phyloP scores from a whole-genome alignment of 2,113 vertebrate species.

The Xenus cinereus region DNA sequence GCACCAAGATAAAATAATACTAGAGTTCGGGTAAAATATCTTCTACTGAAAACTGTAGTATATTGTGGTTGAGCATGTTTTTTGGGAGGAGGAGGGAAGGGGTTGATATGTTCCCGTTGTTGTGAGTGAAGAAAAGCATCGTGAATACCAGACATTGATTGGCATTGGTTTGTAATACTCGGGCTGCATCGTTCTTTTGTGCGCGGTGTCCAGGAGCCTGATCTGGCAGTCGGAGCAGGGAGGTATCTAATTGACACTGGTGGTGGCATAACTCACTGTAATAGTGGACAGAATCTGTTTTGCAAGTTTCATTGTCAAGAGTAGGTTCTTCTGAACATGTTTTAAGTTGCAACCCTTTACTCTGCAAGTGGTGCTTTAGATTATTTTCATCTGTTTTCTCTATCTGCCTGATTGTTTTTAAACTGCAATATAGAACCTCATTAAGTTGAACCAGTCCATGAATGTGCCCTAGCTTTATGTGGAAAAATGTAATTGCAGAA shows the following conservation, averaged over 20 bases:
- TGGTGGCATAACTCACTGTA: background rate
- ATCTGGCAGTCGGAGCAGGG: background rate
- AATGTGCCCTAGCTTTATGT: constrained; percentile 33
- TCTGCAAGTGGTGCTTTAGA: background rate
- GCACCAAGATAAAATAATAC: background rate
- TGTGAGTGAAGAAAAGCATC: background rate
- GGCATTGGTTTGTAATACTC: background rate
- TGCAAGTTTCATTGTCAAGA: constrained; percentile 12
- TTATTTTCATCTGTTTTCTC: constrained; percentile 51
- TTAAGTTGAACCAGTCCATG: constrained; percentile 14
- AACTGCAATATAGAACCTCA: constrained; percentile 53
- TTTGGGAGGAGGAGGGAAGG: background rate
- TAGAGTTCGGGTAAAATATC: background rate
- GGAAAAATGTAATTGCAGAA: constrained; percentile 42
- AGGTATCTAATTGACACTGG: background rate
- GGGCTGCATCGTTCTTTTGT: rapidly evolving
- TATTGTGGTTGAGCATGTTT: background rate
- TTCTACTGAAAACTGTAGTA: background rate
- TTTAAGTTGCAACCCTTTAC: constrained; percentile 20
- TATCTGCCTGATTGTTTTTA: constrained; percentile 35
- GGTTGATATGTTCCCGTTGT: background rate
- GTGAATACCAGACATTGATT: background rate
- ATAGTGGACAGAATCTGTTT: constrained; percentile 28
- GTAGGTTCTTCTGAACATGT: background rate
- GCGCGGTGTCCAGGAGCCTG: rapidly evolving